Evolutionary conservation across 1,140 invertebrate species (phyloP).

Genomic region (Ectropis grisescens): DNA sequence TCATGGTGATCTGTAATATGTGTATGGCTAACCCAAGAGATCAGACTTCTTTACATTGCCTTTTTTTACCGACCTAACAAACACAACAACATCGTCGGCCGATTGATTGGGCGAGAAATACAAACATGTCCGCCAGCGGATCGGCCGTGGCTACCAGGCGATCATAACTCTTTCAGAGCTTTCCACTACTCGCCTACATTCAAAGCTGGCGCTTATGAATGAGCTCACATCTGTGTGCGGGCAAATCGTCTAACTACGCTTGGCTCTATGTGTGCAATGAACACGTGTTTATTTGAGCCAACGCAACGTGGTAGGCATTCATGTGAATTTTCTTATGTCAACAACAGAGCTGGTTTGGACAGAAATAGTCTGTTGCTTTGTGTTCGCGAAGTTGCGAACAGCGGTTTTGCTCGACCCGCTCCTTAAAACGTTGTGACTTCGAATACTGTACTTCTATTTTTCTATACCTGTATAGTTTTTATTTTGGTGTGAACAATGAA

Average conservation of each 20-base stretch:
- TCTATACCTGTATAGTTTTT: too few relatives aligned
- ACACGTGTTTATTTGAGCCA: conserved; percentile 56
- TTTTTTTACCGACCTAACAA: too few relatives aligned
- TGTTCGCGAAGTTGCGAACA: conserved; percentile 42
- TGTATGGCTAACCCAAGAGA: too few relatives aligned
- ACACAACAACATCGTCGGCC: too few relatives aligned
- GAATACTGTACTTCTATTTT: too few relatives aligned
- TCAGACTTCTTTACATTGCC: too few relatives aligned
- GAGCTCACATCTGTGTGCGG: conserved; percentile 36
- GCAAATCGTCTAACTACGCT: too few relatives aligned
- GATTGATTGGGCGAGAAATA: conserved; percentile 31
- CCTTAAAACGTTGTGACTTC: too few relatives aligned
- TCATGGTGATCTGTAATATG: too few relatives aligned
- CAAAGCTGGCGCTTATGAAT: conserved; percentile 42
- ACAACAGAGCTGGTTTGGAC: conserved; percentile 52
- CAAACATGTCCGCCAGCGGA: conserved; percentile 55
- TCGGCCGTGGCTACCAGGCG: conserved; percentile 49
- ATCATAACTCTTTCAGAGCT: conserved; percentile 41
- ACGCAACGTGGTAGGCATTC: conserved; percentile 56
- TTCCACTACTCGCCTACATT: conserved; percentile 39
- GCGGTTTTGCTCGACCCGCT: too few relatives aligned
- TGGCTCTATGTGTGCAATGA: conserved; percentile 19
- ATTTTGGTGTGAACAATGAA: too few relatives aligned
- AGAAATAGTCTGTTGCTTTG: conserved; percentile 59
- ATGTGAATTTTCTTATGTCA: conserved; percentile 65